phyloP scores from a whole-genome alignment of 1,140 invertebrate species.

The Akabosia matsudoensis region DNA sequence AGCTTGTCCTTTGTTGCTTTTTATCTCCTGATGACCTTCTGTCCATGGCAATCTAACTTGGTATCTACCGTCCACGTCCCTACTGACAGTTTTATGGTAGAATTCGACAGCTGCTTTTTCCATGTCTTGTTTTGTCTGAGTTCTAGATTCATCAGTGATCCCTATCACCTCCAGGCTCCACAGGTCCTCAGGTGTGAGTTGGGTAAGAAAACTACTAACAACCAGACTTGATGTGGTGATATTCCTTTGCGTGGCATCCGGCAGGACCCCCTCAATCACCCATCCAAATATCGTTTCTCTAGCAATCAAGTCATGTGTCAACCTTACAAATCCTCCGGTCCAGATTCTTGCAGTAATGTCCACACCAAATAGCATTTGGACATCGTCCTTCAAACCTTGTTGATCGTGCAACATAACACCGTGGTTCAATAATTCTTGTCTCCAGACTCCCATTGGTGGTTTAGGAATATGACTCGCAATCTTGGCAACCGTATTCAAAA shows the following conservation, averaged over 20 bases:
- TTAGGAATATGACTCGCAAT: background rate
- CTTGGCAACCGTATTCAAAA: background rate
- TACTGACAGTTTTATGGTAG: constrained; percentile 5
- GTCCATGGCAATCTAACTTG: constrained; percentile 13
- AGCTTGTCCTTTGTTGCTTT: background rate
- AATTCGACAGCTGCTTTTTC: background rate
- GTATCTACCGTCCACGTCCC: background rate
- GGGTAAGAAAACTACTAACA: background rate
- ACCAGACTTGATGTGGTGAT: background rate
- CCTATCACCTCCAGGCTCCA: constrained; percentile 14
- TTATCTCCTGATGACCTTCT: constrained; percentile 12
- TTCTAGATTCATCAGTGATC: background rate
- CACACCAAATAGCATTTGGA: background rate
- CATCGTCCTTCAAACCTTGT: background rate
- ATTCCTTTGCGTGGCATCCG: too few relatives aligned
- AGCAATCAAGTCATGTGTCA: constrained; percentile 32
- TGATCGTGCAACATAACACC: background rate
- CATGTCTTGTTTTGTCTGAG: constrained; percentile 6
- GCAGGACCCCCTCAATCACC: constrained; percentile 42
- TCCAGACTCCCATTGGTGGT: background rate
- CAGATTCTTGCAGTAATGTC: background rate
- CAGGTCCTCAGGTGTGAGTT: background rate
- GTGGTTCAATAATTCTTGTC: background rate
- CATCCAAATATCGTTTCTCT: constrained; percentile 48
- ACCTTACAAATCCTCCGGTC: background rate